phyloP scores from a whole-genome alignment of 2,888 invertebrate genomes.

The Cheilosia soror region DNA sequence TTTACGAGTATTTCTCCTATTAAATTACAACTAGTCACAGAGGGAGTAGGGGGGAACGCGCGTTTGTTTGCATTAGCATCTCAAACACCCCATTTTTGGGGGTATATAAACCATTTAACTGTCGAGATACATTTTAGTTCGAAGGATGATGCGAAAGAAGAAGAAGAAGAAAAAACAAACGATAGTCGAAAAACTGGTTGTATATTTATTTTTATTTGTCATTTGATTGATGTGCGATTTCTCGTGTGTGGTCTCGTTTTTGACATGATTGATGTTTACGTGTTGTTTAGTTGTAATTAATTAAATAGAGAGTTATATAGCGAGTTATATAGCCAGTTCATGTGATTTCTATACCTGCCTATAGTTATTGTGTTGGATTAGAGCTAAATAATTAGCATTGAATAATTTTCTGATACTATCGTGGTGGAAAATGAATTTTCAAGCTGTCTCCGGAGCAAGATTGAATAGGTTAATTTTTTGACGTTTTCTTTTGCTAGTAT shows the following conservation, averaged over 20 bases:
- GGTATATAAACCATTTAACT: slow-evolving; percentile 48
- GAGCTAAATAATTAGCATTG: too few species aligned
- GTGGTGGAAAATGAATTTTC: too few species aligned
- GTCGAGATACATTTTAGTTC: slow-evolving; percentile 32
- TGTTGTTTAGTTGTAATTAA: slow-evolving; percentile 35
- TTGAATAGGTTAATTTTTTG: too few species aligned
- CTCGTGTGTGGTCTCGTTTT: slow-evolving; percentile 23
- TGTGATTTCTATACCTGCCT: slow-evolving; percentile 17
- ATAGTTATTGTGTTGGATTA: not conserved
- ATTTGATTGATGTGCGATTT: slow-evolving; percentile 52
- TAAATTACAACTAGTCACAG: slow-evolving; percentile 2
- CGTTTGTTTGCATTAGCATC: slow-evolving; percentile 12
- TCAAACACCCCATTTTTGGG: not conserved
- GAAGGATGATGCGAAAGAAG: not conserved
- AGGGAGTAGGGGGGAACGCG: not conserved
- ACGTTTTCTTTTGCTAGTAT: too few species aligned
- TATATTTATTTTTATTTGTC: slow-evolving; percentile 44
- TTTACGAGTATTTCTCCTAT: slow-evolving; percentile 7
- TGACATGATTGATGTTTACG: slow-evolving; percentile 41
- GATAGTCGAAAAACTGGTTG: slow-evolving; percentile 21
- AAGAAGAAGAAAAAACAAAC: too few species aligned
- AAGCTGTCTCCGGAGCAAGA: too few species aligned
- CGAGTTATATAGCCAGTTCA: slow-evolving; percentile 37
- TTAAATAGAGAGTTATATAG: slow-evolving; percentile 33
- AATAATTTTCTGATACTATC: not conserved